These are phyloP conservation scores for Eristalis arbustorum DNA, from an alignment of 2,888 invertebrate genomes.

Conservation along the genomic window DNA sequence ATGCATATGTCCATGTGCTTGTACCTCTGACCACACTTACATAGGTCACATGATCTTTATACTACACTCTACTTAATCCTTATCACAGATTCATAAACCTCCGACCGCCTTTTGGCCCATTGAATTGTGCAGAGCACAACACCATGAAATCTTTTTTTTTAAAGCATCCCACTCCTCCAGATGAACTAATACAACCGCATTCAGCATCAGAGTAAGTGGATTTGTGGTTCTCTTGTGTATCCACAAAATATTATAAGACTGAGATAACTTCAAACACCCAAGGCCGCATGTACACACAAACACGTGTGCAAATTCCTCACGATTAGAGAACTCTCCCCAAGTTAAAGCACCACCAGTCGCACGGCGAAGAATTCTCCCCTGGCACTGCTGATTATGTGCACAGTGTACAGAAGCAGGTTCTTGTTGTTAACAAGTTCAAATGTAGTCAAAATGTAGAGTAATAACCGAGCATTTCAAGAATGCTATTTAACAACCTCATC, in stretches of 20 bases:
- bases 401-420: not conserved
- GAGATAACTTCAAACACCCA: not conserved
- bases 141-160: conserved; percentile 2
- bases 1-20: not conserved
- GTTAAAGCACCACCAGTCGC: not conserved
- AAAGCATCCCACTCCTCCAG: not conserved
- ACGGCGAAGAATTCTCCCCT: not conserved
- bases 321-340: not conserved
- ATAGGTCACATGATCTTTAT: not conserved
- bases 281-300: not conserved
- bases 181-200: conserved; percentile 49
- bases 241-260: conserved; percentile 22
- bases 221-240: conserved; percentile 47
- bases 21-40: not conserved
- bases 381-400: not conserved
- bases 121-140: not conserved
- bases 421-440: conserved; percentile 37
- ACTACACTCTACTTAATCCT: not conserved
- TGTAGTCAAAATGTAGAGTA: conserved; percentile 21
- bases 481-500: conserved; percentile 55
- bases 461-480: conserved; percentile 33
- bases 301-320: not conserved
- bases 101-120: not conserved
- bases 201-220: conserved; percentile 57
- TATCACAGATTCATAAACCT: not conserved